Evolutionary conservation across 64 coral and sea anemone genomes (phyloP), one percentile per base, ranked within the genome.

Genomic region (Astreopora myriophthalma): DNA sequence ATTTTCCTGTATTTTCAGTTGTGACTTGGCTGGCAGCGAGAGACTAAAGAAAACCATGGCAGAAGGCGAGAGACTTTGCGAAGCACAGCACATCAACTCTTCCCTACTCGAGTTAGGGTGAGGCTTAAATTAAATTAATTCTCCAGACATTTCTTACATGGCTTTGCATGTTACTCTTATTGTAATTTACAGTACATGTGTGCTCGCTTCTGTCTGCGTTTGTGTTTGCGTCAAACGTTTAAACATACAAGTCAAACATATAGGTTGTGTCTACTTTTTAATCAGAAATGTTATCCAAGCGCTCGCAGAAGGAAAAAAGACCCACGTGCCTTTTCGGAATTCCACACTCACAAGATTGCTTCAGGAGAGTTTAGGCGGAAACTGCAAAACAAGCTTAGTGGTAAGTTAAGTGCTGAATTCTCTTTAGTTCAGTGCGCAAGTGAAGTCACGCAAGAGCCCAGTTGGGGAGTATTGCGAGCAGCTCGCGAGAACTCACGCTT

Each of bases 311-410:
- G 94, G 94, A 6, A 95, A 89, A 44, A 89, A 96, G 38, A 99
- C 88, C 32, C 97, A 99, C 34, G 94, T 99, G 6, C 97, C 97
- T 1, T 99, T 96, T 65, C 80, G 97, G 39, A 99, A 99, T 33
- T 99, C 97, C 11, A 96, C 94, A 20, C 83, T 99, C 46, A 99
- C 97, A 42, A 90, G 97, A 69, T 70, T 99, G 38, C 79, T 99
- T 31, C 97, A 99, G 70, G 97, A 99, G 30, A 99, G 97, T 85
- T 90, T 99, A 51, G 97, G 97, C 51, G 97, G 97, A 27, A 99
- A 99, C 37, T 99, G 97, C 61, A 99, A 99, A 76, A 99, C 97
- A 6, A 99, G 97, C 46, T 88, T 99, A n/a, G 85, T 99, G 70
- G 96, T 98, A 90, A 86, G 71, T 91, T 58, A 34, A 29, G 16